Evolutionary conservation across 92 coral and sea anemone species (phyloP).

Genomic region (Palythoa grandis): DNA sequence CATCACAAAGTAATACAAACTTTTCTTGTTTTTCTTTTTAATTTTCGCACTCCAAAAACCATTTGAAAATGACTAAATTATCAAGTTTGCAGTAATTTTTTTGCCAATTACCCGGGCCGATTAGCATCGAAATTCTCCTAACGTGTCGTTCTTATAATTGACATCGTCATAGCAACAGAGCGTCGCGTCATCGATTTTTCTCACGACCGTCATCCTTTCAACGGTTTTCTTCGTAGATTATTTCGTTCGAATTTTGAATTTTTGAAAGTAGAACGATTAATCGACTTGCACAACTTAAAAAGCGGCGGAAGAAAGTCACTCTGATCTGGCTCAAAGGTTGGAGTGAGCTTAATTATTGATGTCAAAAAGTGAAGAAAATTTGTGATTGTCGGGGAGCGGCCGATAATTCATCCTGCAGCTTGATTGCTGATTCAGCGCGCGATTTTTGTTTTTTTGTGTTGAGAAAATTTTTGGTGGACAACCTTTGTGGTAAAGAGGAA

Average conservation of each 20-base stretch:
- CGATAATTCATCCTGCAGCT: conserved; percentile 89
- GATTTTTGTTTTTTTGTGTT: conserved; percentile 96
- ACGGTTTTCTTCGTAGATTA: conserved; percentile 96
- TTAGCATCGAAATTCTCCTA: conserved; percentile 79
- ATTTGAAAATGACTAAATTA: background rate
- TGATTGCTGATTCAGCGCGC: conserved; percentile 99
- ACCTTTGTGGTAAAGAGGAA: conserved; percentile 74
- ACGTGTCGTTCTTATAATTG: conserved; percentile 64
- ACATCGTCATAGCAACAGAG: conserved; percentile 95
- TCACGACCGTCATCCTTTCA: conserved; percentile 95
- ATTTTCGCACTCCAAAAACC: background rate
- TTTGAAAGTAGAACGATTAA: conserved; percentile 93
- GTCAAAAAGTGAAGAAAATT: conserved; percentile 80
- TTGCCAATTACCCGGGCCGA: conserved; percentile 32
- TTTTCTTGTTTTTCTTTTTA: background rate
- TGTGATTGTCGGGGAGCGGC: conserved; percentile 93
- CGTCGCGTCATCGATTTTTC: conserved; percentile 99
- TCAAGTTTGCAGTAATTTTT: background rate
- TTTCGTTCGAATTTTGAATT: conserved; percentile 99
- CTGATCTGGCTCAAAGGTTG: conserved; percentile 70
- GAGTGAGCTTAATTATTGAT: conserved; percentile 84
- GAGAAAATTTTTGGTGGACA: conserved; percentile 87
- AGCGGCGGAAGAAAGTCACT: conserved; percentile 58
- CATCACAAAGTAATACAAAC: background rate
- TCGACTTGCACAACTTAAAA: conserved; percentile 71